Evolutionary conservation across 92 coral and sea anemone genomes (phyloP), one percentile per base, ranked within the genome.

Genomic region (Micromussa lordhowensis): DNA sequence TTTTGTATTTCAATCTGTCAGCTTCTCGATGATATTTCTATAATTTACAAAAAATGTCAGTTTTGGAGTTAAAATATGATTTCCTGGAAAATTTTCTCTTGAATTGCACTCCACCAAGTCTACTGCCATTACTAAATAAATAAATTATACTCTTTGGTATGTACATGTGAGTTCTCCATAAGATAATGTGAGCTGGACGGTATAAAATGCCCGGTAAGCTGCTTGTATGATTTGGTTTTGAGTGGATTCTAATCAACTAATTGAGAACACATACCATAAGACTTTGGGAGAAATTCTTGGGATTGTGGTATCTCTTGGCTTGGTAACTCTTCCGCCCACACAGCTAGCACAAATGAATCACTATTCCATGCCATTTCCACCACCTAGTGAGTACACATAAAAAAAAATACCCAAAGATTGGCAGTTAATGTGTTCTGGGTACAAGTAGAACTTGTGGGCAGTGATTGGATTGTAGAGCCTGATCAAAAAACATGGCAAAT

Each of bases 291-390:
- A 79, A 84, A 88, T 57, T 93, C 82, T 11, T 93, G 83, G 7
- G 40, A 28, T 36, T 76, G 40, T n/a, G 54, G 9, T 51, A 49
- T 24, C 9, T 92, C 94, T 76, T 76, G 51, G 51, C 84, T 26
- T 75, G 89, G 90, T 44, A 96, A 70, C 26, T 92, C 95, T 49
- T 92, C 94, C 12, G 92, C 79, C 96, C 98, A 95, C 55, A 94
- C 76, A 80, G 95, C 93, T 53, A 96, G 90, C 31, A 96, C 93
- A 49, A 93, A 68, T 0, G 99, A 96, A 59, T 95, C 97, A 35
- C 71, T 89, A 77, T 92, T 96, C 99, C 99, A 97, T 26, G 80
- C 91, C 75, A 97, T 61, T 78, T 94, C 96, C 44, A 94, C 75
- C 17, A 96, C 98, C 99, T 97, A n/a, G n/a, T n/a, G n/a, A n/a